Base-by-base conservation (phyloP, 1,140 invertebrate species). In the Drosophila micromelanica region DNA sequence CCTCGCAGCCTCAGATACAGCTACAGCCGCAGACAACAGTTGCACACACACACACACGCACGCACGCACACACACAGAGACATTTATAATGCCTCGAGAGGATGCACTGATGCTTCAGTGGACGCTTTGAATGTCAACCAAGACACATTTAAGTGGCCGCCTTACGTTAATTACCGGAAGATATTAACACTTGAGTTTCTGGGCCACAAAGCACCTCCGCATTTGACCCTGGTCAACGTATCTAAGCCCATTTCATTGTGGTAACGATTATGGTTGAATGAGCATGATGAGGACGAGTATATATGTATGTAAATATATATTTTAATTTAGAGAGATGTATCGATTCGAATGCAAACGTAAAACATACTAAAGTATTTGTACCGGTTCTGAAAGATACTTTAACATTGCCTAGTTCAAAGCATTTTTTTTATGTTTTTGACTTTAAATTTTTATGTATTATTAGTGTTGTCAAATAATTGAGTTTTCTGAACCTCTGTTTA, bases 81-180 rank as follows among this genome's bases (percentile, higher is more conserved):
- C 35, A 65, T 45, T 57, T 51, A 38, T 37, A 46, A 35, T 52
- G 35, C 32, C 65, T 64, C 59, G 17, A 27, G 48, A 62, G 68
- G 51, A 61, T 69, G 77, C 54, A 63, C 20, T 65, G 67, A 32
- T 76, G 81, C 81, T 78, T 87, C 78, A 75, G 70, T 78, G 73
- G 76, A 64, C 78, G 84, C 84, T 89, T 87, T 87, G 84, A 87
- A 89, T 89, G 85, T 84, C 84, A 89, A 80, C 68, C 61, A 72
- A 78, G 43, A 69, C 49, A 84, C 55, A 73, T 68, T 77, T 79
- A 84, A 89, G 84, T 80, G 78, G 68, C 76, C 76, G 52, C 70
- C 73, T 77, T 73, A 77, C 75, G 76, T 76, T 86, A 90, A 90
- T 90, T 87, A 90, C 78, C 81, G 71, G 69, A 82, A 90, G 81